A percentile compares a stretch with the other conserved stretches of the same genome.
phyloP scores from a whole-genome alignment of 2,888 invertebrate species.

The Bombylius discolor region DNA sequence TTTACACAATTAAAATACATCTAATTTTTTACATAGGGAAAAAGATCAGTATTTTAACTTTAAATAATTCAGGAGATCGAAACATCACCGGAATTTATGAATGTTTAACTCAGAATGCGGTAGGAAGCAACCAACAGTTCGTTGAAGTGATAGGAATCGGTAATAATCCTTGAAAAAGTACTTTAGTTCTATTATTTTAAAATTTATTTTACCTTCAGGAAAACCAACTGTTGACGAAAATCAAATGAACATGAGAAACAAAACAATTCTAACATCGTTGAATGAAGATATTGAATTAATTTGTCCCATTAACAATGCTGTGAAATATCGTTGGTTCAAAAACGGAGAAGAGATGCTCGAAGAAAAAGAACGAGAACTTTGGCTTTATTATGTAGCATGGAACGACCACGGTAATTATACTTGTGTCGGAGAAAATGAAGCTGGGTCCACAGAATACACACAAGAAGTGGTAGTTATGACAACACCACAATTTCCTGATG shows the following conservation, averaged over 20 bases:
- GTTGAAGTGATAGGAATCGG: slow-evolving; percentile 23
- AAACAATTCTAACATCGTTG: slow-evolving; percentile 8
- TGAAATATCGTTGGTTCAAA: slow-evolving; percentile 13
- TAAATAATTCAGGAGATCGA: slow-evolving; percentile 11
- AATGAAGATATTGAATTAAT: slow-evolving; percentile 18
- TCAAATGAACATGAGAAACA: background rate
- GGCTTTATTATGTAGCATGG: background rate
- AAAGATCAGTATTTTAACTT: background rate
- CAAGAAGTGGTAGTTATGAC: slow-evolving; percentile 44
- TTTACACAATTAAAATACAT: too few species aligned
- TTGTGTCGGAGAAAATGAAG: slow-evolving; percentile 46
- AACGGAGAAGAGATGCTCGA: background rate
- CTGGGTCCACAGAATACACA: slow-evolving; percentile 41
- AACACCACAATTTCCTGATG: slow-evolving; percentile 30
- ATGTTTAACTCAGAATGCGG: slow-evolving; percentile 43
- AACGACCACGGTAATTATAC: slow-evolving; percentile 36
- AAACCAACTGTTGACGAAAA: slow-evolving; percentile 9
- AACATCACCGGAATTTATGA: slow-evolving; percentile 43
- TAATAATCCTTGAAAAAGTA: slow-evolving; percentile 10
- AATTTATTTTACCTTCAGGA: background rate
- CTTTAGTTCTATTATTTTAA: background rate
- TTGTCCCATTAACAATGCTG: slow-evolving; percentile 20
- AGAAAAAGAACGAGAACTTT: background rate
- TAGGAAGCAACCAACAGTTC: slow-evolving; percentile 34
- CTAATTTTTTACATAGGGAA: background rate